Percentiles rank a stretch among this genome's conserved stretches.
phyloP scores from a whole-genome alignment of 2,888 invertebrate genomes.

The Andrena marginata region DNA sequence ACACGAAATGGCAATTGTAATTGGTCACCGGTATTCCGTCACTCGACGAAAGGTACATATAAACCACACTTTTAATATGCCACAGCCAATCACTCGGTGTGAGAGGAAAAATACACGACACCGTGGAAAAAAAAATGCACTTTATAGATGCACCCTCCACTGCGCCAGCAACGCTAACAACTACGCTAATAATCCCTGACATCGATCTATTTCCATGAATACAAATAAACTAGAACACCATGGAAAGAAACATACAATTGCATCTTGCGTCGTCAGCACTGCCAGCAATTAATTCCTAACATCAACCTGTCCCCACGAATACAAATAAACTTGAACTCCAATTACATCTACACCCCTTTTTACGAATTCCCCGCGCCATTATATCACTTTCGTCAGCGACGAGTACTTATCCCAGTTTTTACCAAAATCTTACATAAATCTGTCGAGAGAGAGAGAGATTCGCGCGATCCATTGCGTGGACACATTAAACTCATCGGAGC shows the following conservation, averaged over 20 bases:
- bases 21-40: conserved; percentile 12
- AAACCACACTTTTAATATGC: not conserved
- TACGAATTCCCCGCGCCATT: not conserved
- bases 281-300: not conserved
- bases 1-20: conserved; percentile 37
- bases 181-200: not conserved
- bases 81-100: not conserved
- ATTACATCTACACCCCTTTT: not conserved
- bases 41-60: not conserved
- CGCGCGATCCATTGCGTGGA: not conserved
- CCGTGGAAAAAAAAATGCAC: too few relatives aligned
- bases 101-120: not conserved
- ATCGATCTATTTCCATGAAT: not conserved
- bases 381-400: not conserved
- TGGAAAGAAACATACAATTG: too few relatives aligned
- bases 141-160: not conserved
- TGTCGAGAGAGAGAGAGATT: not conserved
- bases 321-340: conserved; percentile 8
- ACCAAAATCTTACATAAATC: not conserved
- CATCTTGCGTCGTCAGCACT: too few relatives aligned
- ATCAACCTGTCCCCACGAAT: not conserved
- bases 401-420: not conserved
- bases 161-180: not conserved
- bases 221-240: not conserved
- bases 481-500: not conserved